Evolutionary conservation across 2,113 vertebrate genomes (phyloP), one percentile per base, ranked within the genome.

Genomic region (Cromileptes altivelis): DNA sequence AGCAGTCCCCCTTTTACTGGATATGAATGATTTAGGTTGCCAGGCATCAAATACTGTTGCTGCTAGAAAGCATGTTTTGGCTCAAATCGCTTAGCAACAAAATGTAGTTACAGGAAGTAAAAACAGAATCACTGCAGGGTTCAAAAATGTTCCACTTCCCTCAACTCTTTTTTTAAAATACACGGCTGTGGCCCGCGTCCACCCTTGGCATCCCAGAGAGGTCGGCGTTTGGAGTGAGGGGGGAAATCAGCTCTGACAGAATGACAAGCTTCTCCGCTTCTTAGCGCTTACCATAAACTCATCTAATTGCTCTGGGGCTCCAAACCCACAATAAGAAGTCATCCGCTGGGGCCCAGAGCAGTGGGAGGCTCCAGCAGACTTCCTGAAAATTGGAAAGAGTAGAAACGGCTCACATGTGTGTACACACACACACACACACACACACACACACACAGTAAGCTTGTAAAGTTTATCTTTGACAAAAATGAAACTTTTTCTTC

Each of bases 201-300:
- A 89, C 90, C 82, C 84, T 83, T 87, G 82, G 82, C 86, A 84
- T 74, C 75, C 37, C 76, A 47, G 42, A 82, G 82, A 84, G 91
- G 90, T 90, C 88, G 56, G 71, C 33, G 33, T 87, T 89, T 86
- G 56, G 56, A 82, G 75, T 9, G 27, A 74, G 61, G 79, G 75
- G 30, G 93, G 93, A 94, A 95, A 94, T 93, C 78, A 33, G 61
- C 80, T 89, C 85, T 94, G 93, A 94, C 94, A 94, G 93, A 88
- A 90, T 94, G 93, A 93, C 91, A 92, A 90, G 93, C 89, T 78
- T 87, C 89, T 93, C 90, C 50, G 89, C 88, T 88, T 88, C 85
- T 92, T 90, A 91, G 82, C 70, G 84, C 92, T 92, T 88, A 93
- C 92, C 93, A 91, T 93, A 91, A 94, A 94, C 93, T 94, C 92